phyloP scores from a whole-genome alignment of 2,888 invertebrate genomes.

The Thymelicus lineola region DNA sequence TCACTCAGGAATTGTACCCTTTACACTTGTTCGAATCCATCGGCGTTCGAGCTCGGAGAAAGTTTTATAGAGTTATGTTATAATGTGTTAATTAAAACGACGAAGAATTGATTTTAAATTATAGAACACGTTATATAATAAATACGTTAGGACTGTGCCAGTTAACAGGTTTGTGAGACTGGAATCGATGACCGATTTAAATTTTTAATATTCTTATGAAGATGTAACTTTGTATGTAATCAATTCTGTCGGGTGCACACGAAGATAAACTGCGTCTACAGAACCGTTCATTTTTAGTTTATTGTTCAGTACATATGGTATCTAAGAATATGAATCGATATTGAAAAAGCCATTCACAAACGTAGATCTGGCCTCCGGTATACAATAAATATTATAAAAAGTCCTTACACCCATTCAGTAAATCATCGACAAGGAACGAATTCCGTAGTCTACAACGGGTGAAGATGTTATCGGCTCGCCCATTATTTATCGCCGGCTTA shows the following conservation, averaged over 20 bases:
- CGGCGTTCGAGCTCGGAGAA: constrained; percentile 31
- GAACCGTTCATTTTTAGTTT: not conserved
- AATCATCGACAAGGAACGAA: constrained; percentile 67
- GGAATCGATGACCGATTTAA: constrained; percentile 26
- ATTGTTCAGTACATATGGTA: not conserved
- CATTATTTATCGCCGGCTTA: constrained; percentile 75
- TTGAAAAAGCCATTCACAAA: constrained; percentile 25
- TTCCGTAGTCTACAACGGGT: constrained; percentile 44
- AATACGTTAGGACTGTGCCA: constrained; percentile 14
- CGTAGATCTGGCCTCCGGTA: constrained; percentile 3
- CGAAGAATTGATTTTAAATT: constrained; percentile 33
- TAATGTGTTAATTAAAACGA: constrained; percentile 37
- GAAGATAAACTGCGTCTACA: not conserved
- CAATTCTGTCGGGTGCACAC: not conserved
- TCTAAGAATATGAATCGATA: not conserved
- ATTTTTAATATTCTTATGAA: constrained; percentile 18
- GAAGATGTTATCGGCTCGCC: constrained; percentile 48
- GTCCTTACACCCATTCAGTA: constrained; percentile 59
- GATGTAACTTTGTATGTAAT: constrained; percentile 8
- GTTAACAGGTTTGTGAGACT: constrained; percentile 31
- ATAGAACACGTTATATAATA: constrained; percentile 33
- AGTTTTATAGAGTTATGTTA: constrained; percentile 31
- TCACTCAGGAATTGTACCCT: constrained; percentile 37
- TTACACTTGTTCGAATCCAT: constrained; percentile 34
- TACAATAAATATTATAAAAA: constrained; percentile 19